A percentile compares a stretch with the other conserved stretches of the same genome.
Evolutionary conservation across 2,113 vertebrate species (phyloP).

Genomic region (Litocranius walleri): DNA sequence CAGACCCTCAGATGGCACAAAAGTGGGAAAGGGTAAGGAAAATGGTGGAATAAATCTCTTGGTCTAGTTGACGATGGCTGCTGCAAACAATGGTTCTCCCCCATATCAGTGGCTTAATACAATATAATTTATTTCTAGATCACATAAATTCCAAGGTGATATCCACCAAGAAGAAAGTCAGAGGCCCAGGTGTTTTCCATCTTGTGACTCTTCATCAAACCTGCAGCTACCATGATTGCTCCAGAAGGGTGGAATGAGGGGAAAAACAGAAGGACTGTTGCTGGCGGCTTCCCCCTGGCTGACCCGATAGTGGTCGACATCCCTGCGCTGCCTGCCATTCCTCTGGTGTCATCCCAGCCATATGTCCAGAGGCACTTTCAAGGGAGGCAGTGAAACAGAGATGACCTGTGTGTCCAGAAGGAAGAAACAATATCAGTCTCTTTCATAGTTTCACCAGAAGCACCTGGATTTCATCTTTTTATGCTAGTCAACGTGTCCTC

Average conservation of each 20-base stretch:
- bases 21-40: background rate
- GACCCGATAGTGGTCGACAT: accelerated
- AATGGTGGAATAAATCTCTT: background rate
- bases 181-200: background rate
- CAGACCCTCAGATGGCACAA: background rate
- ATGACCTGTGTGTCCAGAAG: background rate
- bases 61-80: background rate
- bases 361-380: too few relatives aligned
- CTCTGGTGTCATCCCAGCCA: too few relatives aligned
- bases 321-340: background rate
- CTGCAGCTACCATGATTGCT: accelerated
- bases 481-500: background rate
- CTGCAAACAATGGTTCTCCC: background rate
- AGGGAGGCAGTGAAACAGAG: background rate
- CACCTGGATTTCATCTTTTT: background rate
- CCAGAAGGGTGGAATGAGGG: background rate
- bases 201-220: background rate
- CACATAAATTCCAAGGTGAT: background rate
- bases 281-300: background rate
- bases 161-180: background rate
- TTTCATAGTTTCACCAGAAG: background rate
- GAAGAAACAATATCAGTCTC: background rate
- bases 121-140: background rate
- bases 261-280: background rate
- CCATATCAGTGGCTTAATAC: background rate